Evolutionary conservation across 35 echinoderm and acorn worm species (phyloP), one percentile per base, ranked within the genome.

Genomic region (Patiria miniata): DNA sequence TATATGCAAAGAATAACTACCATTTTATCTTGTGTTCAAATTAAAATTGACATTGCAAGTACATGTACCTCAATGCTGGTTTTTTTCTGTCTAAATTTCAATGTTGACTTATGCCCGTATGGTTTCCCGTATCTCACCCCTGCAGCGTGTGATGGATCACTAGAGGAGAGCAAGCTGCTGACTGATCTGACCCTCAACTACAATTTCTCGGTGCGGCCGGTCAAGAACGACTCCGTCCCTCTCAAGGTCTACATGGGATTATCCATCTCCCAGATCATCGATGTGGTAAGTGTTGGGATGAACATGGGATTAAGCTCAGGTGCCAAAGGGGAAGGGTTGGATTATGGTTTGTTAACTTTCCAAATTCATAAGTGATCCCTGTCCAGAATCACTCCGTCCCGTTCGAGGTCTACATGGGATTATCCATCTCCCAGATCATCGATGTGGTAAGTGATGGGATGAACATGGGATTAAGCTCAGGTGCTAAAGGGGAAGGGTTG

Each of bases 391-490:
- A 95, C 42, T 83, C 61, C 21, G 40, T 87, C 7, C 54, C 93
- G 3, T 60, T 95, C 23, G 83, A 65, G 28, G 93, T 95, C 21
- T 87, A 85, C 77, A 86, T 95, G 65, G 93, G 93, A 61, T 69
- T 95, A 26, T 78, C 84, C 9, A 86, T 95, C 17, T 95, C 93
- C 0, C 93, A 95, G 55, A 90, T 95, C 15, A 95, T 95, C 29
- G 88, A 95, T 83, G 93, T 95, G 84, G 93, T 95, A 87, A 83
- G 93, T 83, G 78, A 36, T 6, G 42, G 12, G 42, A 47, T 47
- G 12, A 47, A n/a, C n/a, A n/a, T n/a, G n/a, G n/a, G n/a, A n/a
- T n/a, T n/a, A n/a, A n/a, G n/a, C n/a, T n/a, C n/a, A n/a, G n/a
- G n/a, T n/a, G n/a, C n/a, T n/a, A n/a, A n/a, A n/a, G n/a, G n/a